Evolutionary conservation across 1,140 invertebrate species (phyloP).

Genomic region (Zaprionus kolodkinae): DNA sequence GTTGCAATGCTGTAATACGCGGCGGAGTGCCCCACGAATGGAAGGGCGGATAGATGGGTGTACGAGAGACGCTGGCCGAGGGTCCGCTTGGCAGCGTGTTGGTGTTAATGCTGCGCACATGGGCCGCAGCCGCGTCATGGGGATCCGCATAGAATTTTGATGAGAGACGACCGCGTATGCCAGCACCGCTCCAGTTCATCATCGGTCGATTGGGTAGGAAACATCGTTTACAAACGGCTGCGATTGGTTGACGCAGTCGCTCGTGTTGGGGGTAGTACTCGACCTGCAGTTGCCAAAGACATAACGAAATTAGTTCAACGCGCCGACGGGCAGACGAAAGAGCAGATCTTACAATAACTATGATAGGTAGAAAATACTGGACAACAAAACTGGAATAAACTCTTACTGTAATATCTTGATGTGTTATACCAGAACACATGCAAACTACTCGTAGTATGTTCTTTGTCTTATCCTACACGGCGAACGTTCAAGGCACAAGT

Average conservation of each 20-base stretch:
- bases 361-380: neutral
- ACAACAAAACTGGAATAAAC: neutral
- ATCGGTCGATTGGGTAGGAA: constrained; percentile 77
- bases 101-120: constrained; percentile 52
- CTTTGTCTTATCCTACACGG: constrained; percentile 26
- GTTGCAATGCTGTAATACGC: constrained; percentile 83
- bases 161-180: constrained; percentile 74
- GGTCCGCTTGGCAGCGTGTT: constrained; percentile 64
- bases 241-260: constrained; percentile 84
- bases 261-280: constrained; percentile 84
- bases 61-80: constrained; percentile 8
- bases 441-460: constrained; percentile 26
- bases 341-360: neutral
- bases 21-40: constrained; percentile 82
- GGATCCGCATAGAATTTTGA: constrained; percentile 50
- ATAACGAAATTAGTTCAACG: constrained; percentile 40
- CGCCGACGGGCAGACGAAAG: neutral
- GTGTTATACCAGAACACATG: constrained; percentile 50
- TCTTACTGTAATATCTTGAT: constrained; percentile 1
- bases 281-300: constrained; percentile 62
- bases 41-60: constrained; percentile 56
- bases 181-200: constrained; percentile 79
- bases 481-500: neutral
- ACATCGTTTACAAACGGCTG: constrained; percentile 84
- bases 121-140: constrained; percentile 30